These are phyloP conservation scores for Temnothorax longispinosus DNA, from an alignment of 1,140 invertebrate species.

Conservation along the genomic window DNA sequence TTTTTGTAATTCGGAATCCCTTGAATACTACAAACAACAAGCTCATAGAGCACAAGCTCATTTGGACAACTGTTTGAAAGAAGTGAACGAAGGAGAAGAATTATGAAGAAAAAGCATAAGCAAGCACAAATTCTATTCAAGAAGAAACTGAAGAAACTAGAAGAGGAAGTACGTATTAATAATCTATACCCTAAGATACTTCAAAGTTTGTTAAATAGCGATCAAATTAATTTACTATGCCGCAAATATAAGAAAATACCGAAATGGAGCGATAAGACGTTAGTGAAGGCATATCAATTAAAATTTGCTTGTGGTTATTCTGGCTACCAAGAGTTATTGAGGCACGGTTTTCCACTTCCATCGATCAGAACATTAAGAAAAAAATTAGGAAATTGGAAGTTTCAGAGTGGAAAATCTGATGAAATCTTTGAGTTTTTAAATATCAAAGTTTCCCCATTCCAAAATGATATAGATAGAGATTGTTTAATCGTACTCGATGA, in stretches of 20 bases:
- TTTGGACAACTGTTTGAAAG: too few relatives aligned
- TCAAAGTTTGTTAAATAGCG: not conserved
- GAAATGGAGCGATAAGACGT: not conserved
- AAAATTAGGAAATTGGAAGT: constrained; percentile 1
- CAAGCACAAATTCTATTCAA: too few relatives aligned
- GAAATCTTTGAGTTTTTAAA: not conserved
- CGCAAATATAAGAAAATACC: not conserved
- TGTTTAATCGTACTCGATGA: not conserved
- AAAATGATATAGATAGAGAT: not conserved
- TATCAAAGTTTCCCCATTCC: not conserved
- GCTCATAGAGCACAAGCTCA: too few relatives aligned
- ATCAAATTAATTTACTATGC: not conserved
- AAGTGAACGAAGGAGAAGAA: too few relatives aligned
- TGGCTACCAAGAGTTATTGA: not conserved
- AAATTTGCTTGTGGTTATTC: not conserved
- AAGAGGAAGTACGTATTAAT: too few relatives aligned
- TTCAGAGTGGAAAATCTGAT: not conserved
- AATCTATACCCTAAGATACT: too few relatives aligned
- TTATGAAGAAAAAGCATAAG: too few relatives aligned
- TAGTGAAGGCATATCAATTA: not conserved
- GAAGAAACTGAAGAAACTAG: too few relatives aligned
- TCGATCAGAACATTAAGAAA: not conserved
- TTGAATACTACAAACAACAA: too few relatives aligned
- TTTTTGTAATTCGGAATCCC: too few relatives aligned
- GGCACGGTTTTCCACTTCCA: not conserved